Conservation (phyloP, 2,113 vertebrate genomes). For the Octodon degus region DNA sequence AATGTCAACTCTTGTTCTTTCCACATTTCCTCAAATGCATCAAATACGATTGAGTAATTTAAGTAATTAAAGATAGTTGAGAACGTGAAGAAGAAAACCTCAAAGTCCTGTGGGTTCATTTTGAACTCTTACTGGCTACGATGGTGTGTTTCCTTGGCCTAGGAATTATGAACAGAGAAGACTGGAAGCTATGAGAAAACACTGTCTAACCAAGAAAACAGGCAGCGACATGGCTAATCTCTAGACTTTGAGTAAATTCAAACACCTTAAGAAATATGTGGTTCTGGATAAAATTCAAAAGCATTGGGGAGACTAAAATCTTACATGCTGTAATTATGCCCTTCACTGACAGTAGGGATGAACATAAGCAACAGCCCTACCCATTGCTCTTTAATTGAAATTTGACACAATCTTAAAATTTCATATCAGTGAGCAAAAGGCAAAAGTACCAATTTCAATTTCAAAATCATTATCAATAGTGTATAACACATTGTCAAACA, state of each 20-base stretch:
- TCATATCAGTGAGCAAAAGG: slow-evolving; percentile 73
- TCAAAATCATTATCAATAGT: slow-evolving; percentile 83
- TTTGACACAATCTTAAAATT: slow-evolving; percentile 61
- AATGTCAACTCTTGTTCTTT: not conserved
- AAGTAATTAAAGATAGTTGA: not conserved
- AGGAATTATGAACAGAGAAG: slow-evolving; percentile 15
- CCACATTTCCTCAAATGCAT: not conserved
- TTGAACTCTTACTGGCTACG: not conserved
- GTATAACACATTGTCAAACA: slow-evolving; percentile 84
- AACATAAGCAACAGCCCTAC: slow-evolving; percentile 77
- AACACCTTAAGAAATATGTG: slow-evolving; percentile 73
- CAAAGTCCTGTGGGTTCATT: not conserved
- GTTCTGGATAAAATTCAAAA: slow-evolving; percentile 71
- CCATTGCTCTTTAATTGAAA: slow-evolving; percentile 78
- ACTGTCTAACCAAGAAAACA: slow-evolving; percentile 57
- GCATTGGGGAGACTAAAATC: slow-evolving; percentile 61
- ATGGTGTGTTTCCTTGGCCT: not conserved
- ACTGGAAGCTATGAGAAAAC: not conserved
- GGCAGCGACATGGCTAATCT: slow-evolving; percentile 5
- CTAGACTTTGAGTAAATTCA: slow-evolving; percentile 46
- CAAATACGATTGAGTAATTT: not conserved
- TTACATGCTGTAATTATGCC: slow-evolving; percentile 56
- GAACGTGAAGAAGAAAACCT: not conserved
- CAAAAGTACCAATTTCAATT: slow-evolving; percentile 81
- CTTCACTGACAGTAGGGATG: slow-evolving; percentile 66